Percentiles rank a stretch among this genome's conserved stretches.
These are phyloP conservation scores for Ornithoptera priamus DNA, from an alignment of 2,888 invertebrate genomes.

Conservation along the genomic window DNA sequence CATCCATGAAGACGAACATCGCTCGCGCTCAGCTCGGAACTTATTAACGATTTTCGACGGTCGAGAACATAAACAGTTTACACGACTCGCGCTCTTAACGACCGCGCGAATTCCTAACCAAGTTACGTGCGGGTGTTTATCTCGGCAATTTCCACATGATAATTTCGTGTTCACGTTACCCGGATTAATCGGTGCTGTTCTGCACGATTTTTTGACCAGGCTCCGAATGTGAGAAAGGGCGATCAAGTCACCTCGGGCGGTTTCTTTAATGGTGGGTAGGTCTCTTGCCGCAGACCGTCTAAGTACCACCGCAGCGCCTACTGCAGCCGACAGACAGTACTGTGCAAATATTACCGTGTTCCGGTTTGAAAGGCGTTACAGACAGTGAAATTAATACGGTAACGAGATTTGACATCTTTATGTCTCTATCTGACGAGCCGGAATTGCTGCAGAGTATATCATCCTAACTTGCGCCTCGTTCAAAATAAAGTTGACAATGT, in stretches of 20 bases:
- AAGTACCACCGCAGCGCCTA: too few relatives aligned
- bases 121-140: constrained; percentile 5
- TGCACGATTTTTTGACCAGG: constrained; percentile 13
- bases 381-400: too few relatives aligned
- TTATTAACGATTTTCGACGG: constrained; percentile 13
- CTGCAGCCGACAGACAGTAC: not conserved
- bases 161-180: constrained; percentile 20
- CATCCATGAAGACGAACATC: constrained; percentile 12
- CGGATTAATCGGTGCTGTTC: constrained; percentile 20
- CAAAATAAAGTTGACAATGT: too few relatives aligned
- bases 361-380: not conserved
- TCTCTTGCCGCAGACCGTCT: too few relatives aligned
- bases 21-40: not conserved
- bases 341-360: not conserved
- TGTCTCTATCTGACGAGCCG: too few relatives aligned
- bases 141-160: constrained; percentile 12
- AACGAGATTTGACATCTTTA: too few relatives aligned
- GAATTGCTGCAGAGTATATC: too few relatives aligned
- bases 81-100: constrained; percentile 6
- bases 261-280: not conserved
- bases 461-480: too few relatives aligned
- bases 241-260: not conserved
- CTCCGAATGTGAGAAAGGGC: not conserved
- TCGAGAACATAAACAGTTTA: constrained; percentile 2
- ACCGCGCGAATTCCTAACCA: constrained; percentile 5